Evolutionary conservation across 23 tunicate species (phyloP).

Genomic region (Ascidia mentula): DNA sequence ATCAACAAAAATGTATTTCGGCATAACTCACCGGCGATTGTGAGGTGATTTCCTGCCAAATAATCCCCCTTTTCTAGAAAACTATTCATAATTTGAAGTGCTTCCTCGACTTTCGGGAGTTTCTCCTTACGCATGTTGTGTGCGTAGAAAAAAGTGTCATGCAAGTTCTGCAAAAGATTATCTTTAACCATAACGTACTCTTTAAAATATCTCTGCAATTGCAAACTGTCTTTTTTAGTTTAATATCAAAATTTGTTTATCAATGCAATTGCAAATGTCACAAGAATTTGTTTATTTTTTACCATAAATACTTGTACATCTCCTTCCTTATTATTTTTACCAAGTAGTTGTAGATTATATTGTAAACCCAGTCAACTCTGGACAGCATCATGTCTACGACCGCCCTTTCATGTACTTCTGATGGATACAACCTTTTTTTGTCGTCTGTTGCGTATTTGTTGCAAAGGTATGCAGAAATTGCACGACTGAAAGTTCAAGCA

Average conservation of each 20-base stretch:
- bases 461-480: background rate
- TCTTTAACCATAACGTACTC: too few relatives aligned
- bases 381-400: background rate
- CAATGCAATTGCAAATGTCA: too few relatives aligned
- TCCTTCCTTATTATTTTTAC: too few relatives aligned
- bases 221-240: too few relatives aligned
- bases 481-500: background rate
- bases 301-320: too few relatives aligned
- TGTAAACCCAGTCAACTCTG: background rate
- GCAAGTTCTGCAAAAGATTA: conserved; percentile 1
- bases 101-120: background rate
- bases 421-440: background rate
- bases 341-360: background rate
- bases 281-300: too few relatives aligned
- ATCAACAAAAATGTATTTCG: background rate
- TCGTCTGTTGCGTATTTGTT: conserved; percentile 1
- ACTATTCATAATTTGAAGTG: background rate
- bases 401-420: background rate
- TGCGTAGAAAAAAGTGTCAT: background rate
- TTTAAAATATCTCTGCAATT: too few relatives aligned
- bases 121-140: background rate
- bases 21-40: background rate
- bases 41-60: background rate
- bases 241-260: too few relatives aligned
- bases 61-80: background rate